phyloP scores from a whole-genome alignment of 2,797 vertebrate species.

The Sebastes oblongus region DNA sequence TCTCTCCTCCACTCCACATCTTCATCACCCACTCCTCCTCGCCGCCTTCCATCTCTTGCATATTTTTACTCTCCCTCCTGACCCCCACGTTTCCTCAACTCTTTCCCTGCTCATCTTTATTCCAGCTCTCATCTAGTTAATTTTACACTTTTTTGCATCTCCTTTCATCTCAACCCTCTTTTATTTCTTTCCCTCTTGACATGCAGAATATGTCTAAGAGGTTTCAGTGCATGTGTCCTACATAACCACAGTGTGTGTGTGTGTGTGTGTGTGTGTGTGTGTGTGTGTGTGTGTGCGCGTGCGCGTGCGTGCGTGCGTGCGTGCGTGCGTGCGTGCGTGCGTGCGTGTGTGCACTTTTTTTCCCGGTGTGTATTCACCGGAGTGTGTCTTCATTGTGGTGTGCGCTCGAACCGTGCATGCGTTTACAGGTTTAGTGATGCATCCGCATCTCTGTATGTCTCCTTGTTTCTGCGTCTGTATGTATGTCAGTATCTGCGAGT shows the following conservation, averaged over 20 bases:
- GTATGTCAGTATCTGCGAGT: constrained; percentile 25
- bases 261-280: constrained; percentile 1
- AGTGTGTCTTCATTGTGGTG: neutral
- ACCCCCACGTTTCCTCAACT: neutral
- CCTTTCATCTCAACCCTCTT: constrained; percentile 25
- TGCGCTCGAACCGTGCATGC: neutral
- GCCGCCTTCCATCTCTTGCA: neutral
- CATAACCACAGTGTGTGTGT: neutral
- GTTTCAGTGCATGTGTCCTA: constrained; percentile 32
- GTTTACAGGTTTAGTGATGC: constrained; percentile 49
- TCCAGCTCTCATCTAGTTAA: constrained; percentile 43
- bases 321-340: neutral
- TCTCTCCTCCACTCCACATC: constrained; percentile 11
- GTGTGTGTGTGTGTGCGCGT: neutral
- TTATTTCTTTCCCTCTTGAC: constrained; percentile 25
- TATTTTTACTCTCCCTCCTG: constrained; percentile 7
- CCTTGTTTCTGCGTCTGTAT: constrained; percentile 43
- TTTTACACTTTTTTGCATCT: constrained; percentile 22
- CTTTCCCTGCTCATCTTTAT: constrained; percentile 42
- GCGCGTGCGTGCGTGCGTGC: neutral
- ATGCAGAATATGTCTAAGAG: constrained; percentile 15
- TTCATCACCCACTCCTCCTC: constrained; percentile 23
- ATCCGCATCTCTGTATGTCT: constrained; percentile 40
- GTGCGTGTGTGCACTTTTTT: neutral
- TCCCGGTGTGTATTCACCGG: neutral